Percentiles rank a stretch among this genome's conserved stretches.
Evolutionary conservation across 2,888 invertebrate genomes (phyloP).

Genomic region (Orgyia antiqua): DNA sequence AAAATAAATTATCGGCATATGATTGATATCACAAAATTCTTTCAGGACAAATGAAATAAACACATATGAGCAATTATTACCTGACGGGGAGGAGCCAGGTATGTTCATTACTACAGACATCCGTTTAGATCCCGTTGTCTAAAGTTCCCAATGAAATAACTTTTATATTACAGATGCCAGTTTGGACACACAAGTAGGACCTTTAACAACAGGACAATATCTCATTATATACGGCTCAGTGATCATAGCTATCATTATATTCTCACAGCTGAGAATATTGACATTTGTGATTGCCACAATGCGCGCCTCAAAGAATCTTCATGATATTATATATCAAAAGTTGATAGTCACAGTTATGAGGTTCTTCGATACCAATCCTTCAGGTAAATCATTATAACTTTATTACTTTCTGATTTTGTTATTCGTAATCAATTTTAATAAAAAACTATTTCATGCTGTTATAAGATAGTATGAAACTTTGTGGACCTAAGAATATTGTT

Average conservation of each 20-base stretch:
- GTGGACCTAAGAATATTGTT: too few species aligned
- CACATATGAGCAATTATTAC: constrained; percentile 39
- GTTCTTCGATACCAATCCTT: constrained; percentile 89
- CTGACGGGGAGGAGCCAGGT: constrained; percentile 45
- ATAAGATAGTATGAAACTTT: too few species aligned
- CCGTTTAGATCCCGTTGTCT: background rate
- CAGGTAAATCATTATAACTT: constrained; percentile 77
- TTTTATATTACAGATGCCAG: constrained; percentile 41
- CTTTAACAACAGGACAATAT: constrained; percentile 51
- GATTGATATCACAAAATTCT: too few species aligned
- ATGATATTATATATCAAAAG: constrained; percentile 85
- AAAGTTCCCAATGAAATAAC: too few species aligned
- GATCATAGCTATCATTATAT: constrained; percentile 56
- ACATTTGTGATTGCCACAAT: constrained; percentile 80
- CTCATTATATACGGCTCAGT: constrained; percentile 51
- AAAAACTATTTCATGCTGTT: too few species aligned
- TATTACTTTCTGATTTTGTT: too few species aligned
- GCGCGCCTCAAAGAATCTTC: constrained; percentile 82
- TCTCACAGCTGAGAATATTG: constrained; percentile 73
- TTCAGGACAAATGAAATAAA: constrained; percentile 64
- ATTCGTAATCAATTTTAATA: too few species aligned
- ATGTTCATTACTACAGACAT: constrained; percentile 10
- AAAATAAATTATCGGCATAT: too few species aligned
- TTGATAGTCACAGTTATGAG: constrained; percentile 83
- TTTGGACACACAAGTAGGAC: constrained; percentile 44